A percentile compares a stretch with the other conserved stretches of the same genome.
Conservation (phyloP, 2,113 vertebrate genomes). For the Oenanthe melanoleuca region DNA sequence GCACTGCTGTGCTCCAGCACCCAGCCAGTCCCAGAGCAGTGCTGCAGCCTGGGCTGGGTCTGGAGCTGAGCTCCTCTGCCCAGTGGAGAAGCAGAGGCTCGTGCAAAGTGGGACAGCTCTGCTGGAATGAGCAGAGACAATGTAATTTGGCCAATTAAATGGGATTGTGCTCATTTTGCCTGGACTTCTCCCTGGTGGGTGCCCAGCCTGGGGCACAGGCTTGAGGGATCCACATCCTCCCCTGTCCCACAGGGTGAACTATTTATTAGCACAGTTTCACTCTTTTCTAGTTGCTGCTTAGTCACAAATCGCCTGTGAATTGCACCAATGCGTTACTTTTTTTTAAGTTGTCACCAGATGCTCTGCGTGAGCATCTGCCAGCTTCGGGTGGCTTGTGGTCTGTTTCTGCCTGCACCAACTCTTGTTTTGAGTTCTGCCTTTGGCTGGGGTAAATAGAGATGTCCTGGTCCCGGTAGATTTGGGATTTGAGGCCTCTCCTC, state of each 20-base stretch:
- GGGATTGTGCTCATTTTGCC: neutral
- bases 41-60: fast-evolving
- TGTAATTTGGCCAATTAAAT: neutral
- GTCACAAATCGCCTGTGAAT: neutral
- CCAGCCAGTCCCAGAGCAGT: fast-evolving
- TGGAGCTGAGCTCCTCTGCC: neutral
- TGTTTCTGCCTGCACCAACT: neutral
- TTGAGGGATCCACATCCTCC: neutral
- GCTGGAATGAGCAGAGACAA: neutral
- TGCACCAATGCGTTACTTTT: neutral
- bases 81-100: neutral
- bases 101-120: constrained; percentile 12
- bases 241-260: neutral
- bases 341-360: neutral
- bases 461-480: fast-evolving
- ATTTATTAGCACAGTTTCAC: neutral
- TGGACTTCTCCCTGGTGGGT: fast-evolving
- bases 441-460: neutral
- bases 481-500: neutral
- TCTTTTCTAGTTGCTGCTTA: neutral
- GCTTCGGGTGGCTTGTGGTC: neutral
- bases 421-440: neutral
- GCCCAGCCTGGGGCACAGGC: neutral
- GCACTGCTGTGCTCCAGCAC: neutral
- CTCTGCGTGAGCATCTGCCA: neutral